Percentiles rank a stretch among this genome's conserved stretches.
Conservation (phyloP, 2,113 vertebrate genomes). For the Rhadina sibilatrix region DNA sequence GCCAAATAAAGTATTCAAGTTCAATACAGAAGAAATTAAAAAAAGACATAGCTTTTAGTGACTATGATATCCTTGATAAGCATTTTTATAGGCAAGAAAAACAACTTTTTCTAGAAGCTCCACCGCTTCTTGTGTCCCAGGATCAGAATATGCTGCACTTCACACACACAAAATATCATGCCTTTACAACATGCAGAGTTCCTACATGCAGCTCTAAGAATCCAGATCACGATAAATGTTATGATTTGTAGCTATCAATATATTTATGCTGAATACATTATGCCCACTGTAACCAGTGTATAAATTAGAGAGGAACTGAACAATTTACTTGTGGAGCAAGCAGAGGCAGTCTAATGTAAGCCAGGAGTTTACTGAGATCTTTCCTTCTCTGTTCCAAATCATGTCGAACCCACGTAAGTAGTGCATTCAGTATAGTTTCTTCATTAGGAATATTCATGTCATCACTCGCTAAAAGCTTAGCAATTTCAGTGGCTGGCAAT, state of each 20-base stretch:
- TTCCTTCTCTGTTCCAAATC: slow-evolving; percentile 81
- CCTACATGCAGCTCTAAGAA: neutral
- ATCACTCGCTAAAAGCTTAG: slow-evolving; percentile 91
- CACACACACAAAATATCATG: neutral
- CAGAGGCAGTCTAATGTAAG: slow-evolving; percentile 91
- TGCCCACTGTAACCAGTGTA: neutral
- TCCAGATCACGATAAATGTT: neutral
- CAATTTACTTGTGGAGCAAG: slow-evolving; percentile 90
- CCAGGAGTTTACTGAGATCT: slow-evolving; percentile 86
- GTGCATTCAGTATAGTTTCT: slow-evolving; percentile 90
- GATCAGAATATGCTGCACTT: neutral
- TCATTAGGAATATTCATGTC: slow-evolving; percentile 97
- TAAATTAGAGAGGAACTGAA: neutral
- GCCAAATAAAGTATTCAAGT: neutral
- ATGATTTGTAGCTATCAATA: neutral
- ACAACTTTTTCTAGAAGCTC: neutral
- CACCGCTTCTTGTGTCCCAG: neutral
- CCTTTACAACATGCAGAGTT: neutral
- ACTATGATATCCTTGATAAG: neutral
- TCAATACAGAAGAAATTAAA: neutral
- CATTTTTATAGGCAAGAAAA: neutral
- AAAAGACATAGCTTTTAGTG: neutral
- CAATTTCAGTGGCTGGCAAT: slow-evolving; percentile 89
- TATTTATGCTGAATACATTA: neutral
- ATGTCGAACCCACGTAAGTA: slow-evolving; percentile 91